These are phyloP conservation scores for Pseudobourletiella spinata DNA, from an alignment of 1,140 invertebrate species.

Conservation along the genomic window DNA sequence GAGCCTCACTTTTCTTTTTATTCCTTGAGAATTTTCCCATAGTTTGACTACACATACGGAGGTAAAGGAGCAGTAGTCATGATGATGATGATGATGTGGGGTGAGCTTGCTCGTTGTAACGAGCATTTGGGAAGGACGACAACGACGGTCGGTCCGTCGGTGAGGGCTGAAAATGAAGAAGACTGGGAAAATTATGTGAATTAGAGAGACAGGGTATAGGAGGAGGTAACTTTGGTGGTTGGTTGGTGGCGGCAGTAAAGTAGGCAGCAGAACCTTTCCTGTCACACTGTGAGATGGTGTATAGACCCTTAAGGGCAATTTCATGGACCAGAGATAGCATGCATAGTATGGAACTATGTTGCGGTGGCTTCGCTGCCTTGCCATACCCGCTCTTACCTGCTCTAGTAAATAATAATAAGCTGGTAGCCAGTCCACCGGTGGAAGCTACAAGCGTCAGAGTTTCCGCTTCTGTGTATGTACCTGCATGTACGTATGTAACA, in stretches of 20 bases:
- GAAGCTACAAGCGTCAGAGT: neutral
- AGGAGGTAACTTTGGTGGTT: no score
- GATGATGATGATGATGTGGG: neutral
- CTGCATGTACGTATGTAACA: neutral
- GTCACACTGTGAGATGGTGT: neutral
- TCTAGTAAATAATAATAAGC: no score
- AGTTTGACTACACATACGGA: conserved; percentile 6
- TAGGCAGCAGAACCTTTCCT: neutral
- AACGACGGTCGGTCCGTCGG: no score
- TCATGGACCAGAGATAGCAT: neutral
- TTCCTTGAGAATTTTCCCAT: conserved; percentile 29
- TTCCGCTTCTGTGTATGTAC: neutral
- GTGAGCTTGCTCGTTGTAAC: no score
- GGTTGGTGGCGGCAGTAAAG: neutral
- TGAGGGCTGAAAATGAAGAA: neutral
- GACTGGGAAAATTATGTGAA: neutral
- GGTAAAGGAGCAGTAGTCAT: neutral
- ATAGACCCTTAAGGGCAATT: conserved; percentile 2
- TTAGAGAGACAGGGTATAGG: neutral
- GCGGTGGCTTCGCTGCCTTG: neutral
- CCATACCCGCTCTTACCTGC: neutral
- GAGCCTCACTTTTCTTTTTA: neutral
- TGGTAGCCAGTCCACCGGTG: no score
- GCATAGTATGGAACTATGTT: neutral
- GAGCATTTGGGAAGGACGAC: no score